phyloP scores from a whole-genome alignment of 2,888 invertebrate genomes.

The Sepioteuthis lessoniana region DNA sequence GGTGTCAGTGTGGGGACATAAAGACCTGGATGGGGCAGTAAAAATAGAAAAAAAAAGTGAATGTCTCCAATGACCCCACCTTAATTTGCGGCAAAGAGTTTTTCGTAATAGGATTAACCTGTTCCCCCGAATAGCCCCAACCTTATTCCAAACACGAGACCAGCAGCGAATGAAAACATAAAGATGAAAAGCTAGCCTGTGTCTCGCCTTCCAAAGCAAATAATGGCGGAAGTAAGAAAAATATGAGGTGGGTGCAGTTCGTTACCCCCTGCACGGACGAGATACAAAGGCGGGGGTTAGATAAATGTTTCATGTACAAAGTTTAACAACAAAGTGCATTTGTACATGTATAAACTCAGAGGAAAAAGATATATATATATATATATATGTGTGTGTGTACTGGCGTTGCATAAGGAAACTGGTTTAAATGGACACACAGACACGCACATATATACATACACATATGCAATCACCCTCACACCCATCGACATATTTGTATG shows the following conservation, averaged over 20 bases:
- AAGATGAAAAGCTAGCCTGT: too few relatives aligned
- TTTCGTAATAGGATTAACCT: conserved; percentile 33
- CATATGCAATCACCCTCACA: too few relatives aligned
- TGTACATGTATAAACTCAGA: neutral
- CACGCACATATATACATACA: neutral
- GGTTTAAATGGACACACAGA: neutral
- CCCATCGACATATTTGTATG: too few relatives aligned
- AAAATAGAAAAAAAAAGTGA: neutral
- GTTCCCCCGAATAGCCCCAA: neutral
- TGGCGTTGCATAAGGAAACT: neutral
- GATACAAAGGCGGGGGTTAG: neutral
- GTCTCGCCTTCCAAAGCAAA: conserved; percentile 15
- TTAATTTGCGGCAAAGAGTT: neutral
- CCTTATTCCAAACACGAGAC: neutral
- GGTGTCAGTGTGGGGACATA: neutral
- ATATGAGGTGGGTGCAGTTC: neutral
- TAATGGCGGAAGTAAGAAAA: neutral
- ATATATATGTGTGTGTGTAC: conserved; percentile 33
- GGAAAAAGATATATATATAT: neutral
- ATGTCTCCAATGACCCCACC: neutral
- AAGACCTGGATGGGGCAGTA: neutral
- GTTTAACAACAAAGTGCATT: neutral
- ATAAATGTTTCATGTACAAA: neutral
- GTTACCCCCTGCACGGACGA: neutral
- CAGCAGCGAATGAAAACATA: neutral